These are phyloP conservation scores for Ceyx margarethae DNA, from an alignment of 2,113 vertebrate genomes.

Conservation along the genomic window DNA sequence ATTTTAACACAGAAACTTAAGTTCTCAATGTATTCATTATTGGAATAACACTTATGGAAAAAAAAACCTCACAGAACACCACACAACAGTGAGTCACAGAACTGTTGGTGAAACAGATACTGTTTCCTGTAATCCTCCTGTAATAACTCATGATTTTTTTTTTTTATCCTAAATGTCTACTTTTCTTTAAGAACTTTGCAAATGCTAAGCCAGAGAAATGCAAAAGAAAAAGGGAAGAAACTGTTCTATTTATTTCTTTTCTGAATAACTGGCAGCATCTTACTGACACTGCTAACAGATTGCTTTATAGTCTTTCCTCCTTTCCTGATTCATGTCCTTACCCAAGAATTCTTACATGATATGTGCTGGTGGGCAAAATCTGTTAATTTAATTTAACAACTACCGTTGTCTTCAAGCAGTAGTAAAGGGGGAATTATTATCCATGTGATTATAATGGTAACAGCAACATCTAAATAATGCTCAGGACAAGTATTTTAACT, in stretches of 20 bases:
- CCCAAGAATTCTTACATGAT: background rate
- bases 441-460: background rate
- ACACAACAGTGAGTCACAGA: conserved; percentile 38
- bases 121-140: background rate
- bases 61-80: background rate
- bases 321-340: background rate
- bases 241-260: background rate
- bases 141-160: background rate
- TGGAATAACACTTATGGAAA: conserved; percentile 22
- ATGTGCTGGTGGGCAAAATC: background rate
- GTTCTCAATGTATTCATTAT: background rate
- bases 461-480: background rate
- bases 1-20: background rate
- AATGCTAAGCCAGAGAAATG: background rate
- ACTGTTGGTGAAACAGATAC: conserved; percentile 35
- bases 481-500: background rate
- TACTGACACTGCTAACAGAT: background rate
- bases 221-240: background rate
- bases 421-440: no score
- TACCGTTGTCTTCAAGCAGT: no score
- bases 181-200: background rate
- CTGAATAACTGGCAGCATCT: background rate
- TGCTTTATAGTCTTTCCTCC: background rate
- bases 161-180: background rate
- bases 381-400: background rate